These are phyloP conservation scores for Rhaphigaster nebulosa DNA, from an alignment of 2,888 invertebrate genomes.

Conservation along the genomic window DNA sequence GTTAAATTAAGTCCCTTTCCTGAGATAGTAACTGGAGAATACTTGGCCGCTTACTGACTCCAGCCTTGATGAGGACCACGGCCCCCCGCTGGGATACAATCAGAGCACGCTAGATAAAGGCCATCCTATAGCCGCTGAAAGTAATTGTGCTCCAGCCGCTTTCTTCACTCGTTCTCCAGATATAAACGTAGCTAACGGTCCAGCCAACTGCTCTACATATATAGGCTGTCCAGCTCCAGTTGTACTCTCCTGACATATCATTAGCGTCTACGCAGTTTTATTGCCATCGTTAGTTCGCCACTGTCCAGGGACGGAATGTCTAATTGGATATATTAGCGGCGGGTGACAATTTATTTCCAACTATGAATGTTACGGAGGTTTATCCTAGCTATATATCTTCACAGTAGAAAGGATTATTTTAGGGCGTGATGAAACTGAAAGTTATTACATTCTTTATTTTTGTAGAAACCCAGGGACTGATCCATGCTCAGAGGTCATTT, in stretches of 20 bases:
- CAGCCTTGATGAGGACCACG: not conserved
- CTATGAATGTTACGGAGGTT: not conserved
- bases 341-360: not conserved
- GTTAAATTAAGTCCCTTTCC: too few relatives aligned
- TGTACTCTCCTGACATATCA: not conserved
- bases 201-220: conserved; percentile 13
- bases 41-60: not conserved
- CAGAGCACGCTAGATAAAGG: not conserved
- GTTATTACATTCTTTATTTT: not conserved
- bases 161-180: not conserved
- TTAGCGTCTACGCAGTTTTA: not conserved
- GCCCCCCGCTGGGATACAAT: not conserved
- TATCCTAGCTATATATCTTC: not conserved
- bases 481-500: too few relatives aligned
- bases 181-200: not conserved
- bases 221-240: not conserved
- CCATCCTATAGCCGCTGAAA: not conserved
- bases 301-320: not conserved
- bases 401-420: not conserved
- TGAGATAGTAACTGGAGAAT: too few relatives aligned
- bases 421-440: not conserved
- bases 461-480: not conserved
- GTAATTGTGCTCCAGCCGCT: conserved; percentile 16
- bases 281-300: not conserved
- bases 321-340: not conserved